Percentiles rank a stretch among this genome's conserved stretches.
Conservation (phyloP, 2,888 invertebrate species). For the Antitype chi region DNA sequence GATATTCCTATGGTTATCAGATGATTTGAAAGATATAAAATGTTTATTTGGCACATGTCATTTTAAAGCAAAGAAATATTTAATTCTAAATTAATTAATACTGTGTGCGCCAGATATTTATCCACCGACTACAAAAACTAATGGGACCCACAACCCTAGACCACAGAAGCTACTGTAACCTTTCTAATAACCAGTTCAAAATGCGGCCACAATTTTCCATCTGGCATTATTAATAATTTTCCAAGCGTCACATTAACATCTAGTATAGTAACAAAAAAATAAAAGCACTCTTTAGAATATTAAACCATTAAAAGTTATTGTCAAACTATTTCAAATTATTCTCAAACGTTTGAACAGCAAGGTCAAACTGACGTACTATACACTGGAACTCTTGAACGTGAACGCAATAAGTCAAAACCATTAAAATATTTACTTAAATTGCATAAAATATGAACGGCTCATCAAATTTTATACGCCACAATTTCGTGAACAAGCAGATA, state of each 20-base stretch:
- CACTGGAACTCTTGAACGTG: not conserved
- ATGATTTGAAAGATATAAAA: not conserved
- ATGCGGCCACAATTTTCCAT: not conserved
- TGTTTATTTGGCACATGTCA: not conserved
- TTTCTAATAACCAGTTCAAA: not conserved
- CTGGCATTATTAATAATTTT: no score
- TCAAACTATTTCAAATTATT: constrained; percentile 37
- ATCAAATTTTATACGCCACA: constrained; percentile 31
- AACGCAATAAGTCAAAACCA: constrained; percentile 21
- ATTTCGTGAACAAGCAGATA: constrained; percentile 33
- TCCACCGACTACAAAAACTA: not conserved
- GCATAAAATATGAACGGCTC: constrained; percentile 26
- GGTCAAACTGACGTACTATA: constrained; percentile 8
- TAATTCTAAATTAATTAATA: not conserved
- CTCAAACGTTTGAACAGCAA: constrained; percentile 13
- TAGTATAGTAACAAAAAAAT: not conserved
- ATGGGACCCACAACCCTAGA: not conserved
- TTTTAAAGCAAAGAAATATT: not conserved
- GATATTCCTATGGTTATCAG: not conserved
- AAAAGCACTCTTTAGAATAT: constrained; percentile 29
- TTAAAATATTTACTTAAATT: constrained; percentile 27
- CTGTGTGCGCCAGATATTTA: not conserved
- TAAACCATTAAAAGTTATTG: constrained; percentile 30
- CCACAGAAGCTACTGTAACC: constrained; percentile 6
- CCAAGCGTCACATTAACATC: no score